These are phyloP conservation scores for Drosophila pseudotakahashii DNA, from an alignment of 2,888 invertebrate species.

Conservation along the genomic window DNA sequence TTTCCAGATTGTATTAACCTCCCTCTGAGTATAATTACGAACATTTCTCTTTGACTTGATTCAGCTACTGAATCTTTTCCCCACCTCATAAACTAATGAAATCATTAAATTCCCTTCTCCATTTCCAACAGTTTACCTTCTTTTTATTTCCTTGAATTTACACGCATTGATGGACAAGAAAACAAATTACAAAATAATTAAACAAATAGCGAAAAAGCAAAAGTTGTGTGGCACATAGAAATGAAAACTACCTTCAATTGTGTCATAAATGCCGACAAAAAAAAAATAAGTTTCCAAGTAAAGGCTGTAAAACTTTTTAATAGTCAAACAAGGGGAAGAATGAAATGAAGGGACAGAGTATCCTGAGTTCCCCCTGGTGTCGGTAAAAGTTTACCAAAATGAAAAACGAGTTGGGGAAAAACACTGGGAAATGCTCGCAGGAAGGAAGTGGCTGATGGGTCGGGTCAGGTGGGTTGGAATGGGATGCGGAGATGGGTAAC, in stretches of 20 bases:
- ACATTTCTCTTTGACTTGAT: background rate
- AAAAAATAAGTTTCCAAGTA: slow-evolving; percentile 11
- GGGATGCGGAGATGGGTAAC: background rate
- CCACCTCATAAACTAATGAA: background rate
- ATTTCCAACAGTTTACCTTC: background rate
- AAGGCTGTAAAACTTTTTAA: slow-evolving; percentile 50
- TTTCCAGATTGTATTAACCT: background rate
- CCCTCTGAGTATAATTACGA: background rate
- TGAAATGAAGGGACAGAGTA: slow-evolving; percentile 14
- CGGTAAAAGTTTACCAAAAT: slow-evolving; percentile 33
- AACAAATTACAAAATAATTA: slow-evolving; percentile 21
- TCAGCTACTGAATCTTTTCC: too few species aligned
- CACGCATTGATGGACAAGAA: slow-evolving; percentile 32
- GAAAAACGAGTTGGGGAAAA: slow-evolving; percentile 25
- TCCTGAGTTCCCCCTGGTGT: slow-evolving; percentile 17
- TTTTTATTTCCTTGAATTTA: slow-evolving; percentile 11
- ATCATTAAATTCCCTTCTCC: background rate
- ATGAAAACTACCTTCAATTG: slow-evolving; percentile 34
- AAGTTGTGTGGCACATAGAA: background rate
- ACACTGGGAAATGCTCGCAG: slow-evolving; percentile 37
- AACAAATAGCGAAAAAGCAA: slow-evolving; percentile 1
- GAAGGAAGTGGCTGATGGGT: slow-evolving; percentile 44
- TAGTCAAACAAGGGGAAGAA: slow-evolving; percentile 44
- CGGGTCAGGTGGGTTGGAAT: slow-evolving; percentile 5
- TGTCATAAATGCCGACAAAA: slow-evolving; percentile 17